Evolutionary conservation across 2,888 invertebrate species (phyloP), one percentile per base, ranked within the genome.

Genomic region (Tubiluchus corallicola): DNA sequence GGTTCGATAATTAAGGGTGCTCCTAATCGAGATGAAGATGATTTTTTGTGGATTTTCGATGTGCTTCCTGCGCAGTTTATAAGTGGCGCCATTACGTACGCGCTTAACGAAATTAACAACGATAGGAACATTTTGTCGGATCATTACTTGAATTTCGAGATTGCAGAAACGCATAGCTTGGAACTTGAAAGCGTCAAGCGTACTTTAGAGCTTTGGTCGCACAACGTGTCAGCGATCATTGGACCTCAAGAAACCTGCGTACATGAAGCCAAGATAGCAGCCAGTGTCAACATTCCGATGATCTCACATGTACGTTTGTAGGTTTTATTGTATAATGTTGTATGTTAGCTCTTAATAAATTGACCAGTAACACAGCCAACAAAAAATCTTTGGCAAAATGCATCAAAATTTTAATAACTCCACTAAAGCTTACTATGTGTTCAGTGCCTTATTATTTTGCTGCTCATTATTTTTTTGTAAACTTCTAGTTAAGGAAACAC

Each of bases 231-330:
- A 2, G 88, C 76, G 21, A 87, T 83, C 61, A 82, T 92, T 53
- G 90, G 88, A 1, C 82, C 82, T 0, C 82, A 82, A 59, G 84
- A 84, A 62, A 82, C 85, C n/a, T 62, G 90, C 63, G 76, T 83
- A 16, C 85, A 88, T 63, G 90, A 92, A 65, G 90, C 82, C 0
- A 75, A 82, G 52, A 81, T 92, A 76, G 88, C 90, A 0, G 81
- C 87, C 1, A 81, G 85, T 38, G 85, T 90, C 67, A 87, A 90
- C 64, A 68, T 88, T 41, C 87, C 88, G 3, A 90, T 92, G 88
- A 81, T 90, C 59, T 90, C 90, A 52, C 90, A 90, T 62, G 90
- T 90, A 68, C 79, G 84, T 78, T 55, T 9, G 13, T 1, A 29
- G 21, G n/a, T n/a, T n/a, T n/a, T n/a, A n/a, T n/a, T n/a, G n/a